phyloP scores from a whole-genome alignment of 2,888 invertebrate genomes.

The Taenaris catops region DNA sequence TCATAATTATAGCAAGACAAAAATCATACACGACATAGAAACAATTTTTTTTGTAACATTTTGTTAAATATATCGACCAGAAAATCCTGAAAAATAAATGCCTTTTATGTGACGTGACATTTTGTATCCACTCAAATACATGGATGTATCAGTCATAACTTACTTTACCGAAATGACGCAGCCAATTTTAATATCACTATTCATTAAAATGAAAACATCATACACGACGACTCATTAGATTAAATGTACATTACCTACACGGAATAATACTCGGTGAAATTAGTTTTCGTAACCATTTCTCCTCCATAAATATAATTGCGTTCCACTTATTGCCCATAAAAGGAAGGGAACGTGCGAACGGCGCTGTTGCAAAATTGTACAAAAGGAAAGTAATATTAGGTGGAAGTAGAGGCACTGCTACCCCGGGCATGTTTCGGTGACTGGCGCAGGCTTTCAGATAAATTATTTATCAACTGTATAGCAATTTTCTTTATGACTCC shows the following conservation, averaged over 20 bases:
- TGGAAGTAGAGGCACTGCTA: slow-evolving; percentile 63
- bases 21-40: too few species aligned
- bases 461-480: slow-evolving; percentile 80
- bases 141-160: too few species aligned
- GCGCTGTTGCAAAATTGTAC: slow-evolving; percentile 78
- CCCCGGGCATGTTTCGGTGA: slow-evolving; percentile 71
- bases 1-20: too few species aligned
- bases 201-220: slow-evolving; percentile 8
- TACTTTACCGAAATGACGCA: too few species aligned
- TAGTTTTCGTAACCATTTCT: slow-evolving; percentile 73
- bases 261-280: slow-evolving; percentile 64
- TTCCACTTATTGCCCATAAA: slow-evolving; percentile 80
- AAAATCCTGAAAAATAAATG: too few species aligned
- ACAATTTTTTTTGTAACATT: too few species aligned
- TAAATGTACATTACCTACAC: slow-evolving; percentile 32
- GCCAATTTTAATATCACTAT: too few species aligned
- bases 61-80: too few species aligned
- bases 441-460: slow-evolving; percentile 78
- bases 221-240: slow-evolving; percentile 30
- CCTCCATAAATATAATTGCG: slow-evolving; percentile 78
- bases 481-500: slow-evolving; percentile 81
- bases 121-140: too few species aligned
- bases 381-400: slow-evolving; percentile 79
- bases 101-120: too few species aligned
- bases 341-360: slow-evolving; percentile 76